Base-by-base conservation (phyloP, 2,113 vertebrate genomes). In the Macaca mulatta region DNA sequence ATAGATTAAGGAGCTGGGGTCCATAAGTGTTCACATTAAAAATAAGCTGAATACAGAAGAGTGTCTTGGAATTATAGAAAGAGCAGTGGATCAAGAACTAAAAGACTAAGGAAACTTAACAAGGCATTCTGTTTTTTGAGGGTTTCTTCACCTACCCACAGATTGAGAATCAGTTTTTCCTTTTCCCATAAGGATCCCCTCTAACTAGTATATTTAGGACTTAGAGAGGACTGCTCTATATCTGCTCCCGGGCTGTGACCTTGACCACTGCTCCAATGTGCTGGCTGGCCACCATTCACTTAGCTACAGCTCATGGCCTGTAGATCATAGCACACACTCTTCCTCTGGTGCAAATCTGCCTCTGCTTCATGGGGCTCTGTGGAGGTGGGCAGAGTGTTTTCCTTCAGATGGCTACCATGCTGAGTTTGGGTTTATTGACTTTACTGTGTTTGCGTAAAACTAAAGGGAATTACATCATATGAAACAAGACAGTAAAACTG, bases 401-500 rank as follows among this genome's bases (percentile, higher is more conserved):
- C 75, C 32, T 55, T 67, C 59, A 67, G 64, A 82, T 2, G 13
- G 16, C n/a, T 23, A n/a, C 52, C 25, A 23, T 3, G 17, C 32
- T 23, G 17, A 59, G 43, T 74, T 64, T 89, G 43, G 17, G 59
- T 40, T 85, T 90, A 88, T 45, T 64, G 86, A 64, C 82, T 75
- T 86, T n/a, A 85, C 64, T 8, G 11, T n/a, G 38, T 90, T 89
- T 97, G 50, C 0, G 0, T 82, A 90, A 82, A 93, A 85, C 72
- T 88, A 64, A 74, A 77, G 90, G 55, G 89, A 88, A 93, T 87
- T 77, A 84, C 85, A 93, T 89, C 80, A 59, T 55, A 61, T 57
- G 82, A 96, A 97, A 80, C 38, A 67, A 96, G 89, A 93, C 87
- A 70, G 57, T 92, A n/a, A 96, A 92, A 80, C 75, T 80, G 48